Evolutionary conservation across 2,888 invertebrate species (phyloP).

Genomic region (Flexamia atlantica): DNA sequence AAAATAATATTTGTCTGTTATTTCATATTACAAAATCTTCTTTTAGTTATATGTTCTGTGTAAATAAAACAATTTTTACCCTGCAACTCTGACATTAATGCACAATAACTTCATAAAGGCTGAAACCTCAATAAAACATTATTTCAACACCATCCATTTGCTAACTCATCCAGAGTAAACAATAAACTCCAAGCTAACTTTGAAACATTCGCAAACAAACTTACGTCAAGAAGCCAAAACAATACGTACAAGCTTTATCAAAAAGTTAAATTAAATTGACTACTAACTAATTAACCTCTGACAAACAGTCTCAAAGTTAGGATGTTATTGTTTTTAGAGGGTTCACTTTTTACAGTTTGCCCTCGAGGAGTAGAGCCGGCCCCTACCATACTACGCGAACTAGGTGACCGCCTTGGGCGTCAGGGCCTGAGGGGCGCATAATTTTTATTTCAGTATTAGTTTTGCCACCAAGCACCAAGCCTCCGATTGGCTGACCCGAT

Average conservation of each 20-base stretch:
- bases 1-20: too few species aligned
- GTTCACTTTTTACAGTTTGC: background rate
- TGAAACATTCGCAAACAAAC: slow-evolving; percentile 28
- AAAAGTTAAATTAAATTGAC: slow-evolving; percentile 28
- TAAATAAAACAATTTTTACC: too few species aligned
- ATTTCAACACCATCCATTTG: background rate
- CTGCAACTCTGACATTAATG: too few species aligned
- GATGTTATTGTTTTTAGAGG: background rate
- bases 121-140: slow-evolving; percentile 4
- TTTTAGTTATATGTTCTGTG: too few species aligned
- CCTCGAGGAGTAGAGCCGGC: background rate
- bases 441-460: too few species aligned
- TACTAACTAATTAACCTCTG: slow-evolving; percentile 25
- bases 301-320: background rate
- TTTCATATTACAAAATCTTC: too few species aligned
- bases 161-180: slow-evolving; percentile 1
- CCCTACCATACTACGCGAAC: too few species aligned
- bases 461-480: too few species aligned
- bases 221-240: slow-evolving; percentile 41
- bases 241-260: slow-evolving; percentile 5
- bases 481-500: too few species aligned
- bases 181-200: slow-evolving; percentile 13
- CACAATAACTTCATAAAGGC: background rate
- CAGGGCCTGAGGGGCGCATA: too few species aligned
- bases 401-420: too few species aligned